Conservation (phyloP, 2,888 invertebrate genomes). For the Cerastoderma edule region DNA sequence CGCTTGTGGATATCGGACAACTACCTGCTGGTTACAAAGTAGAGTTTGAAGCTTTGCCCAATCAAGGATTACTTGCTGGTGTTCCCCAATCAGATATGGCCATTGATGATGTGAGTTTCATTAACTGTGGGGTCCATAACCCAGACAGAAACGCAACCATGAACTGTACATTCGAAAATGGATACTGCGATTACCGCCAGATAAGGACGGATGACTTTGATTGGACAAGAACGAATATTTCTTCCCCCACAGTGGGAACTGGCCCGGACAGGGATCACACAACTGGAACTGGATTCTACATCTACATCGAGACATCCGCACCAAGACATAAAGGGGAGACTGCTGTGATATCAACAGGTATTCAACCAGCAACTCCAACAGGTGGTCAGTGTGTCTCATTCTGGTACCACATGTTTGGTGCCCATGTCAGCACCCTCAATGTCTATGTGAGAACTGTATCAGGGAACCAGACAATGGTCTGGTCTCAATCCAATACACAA, state of each 20-base stretch:
- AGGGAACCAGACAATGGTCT: conserved; percentile 67
- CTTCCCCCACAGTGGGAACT: conserved; percentile 72
- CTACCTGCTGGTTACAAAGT: conserved; percentile 75
- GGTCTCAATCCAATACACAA: conserved; percentile 73
- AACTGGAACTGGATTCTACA: conserved; percentile 77
- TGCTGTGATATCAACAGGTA: conserved; percentile 68
- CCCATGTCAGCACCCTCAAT: conserved; percentile 74
- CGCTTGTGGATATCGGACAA: conserved; percentile 75
- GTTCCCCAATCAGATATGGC: conserved; percentile 71
- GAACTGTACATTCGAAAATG: conserved; percentile 79
- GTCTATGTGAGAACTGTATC: conserved; percentile 66
- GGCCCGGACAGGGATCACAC: conserved; percentile 81
- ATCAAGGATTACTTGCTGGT: conserved; percentile 43
- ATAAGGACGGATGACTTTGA: conserved; percentile 77
- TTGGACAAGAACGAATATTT: conserved; percentile 72
- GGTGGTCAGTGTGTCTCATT: conserved; percentile 75
- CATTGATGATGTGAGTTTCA: conserved; percentile 76
- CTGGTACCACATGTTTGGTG: conserved; percentile 82
- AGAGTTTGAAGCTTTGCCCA: conserved; percentile 69
- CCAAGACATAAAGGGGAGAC: conserved; percentile 70
- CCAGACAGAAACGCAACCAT: conserved; percentile 63
- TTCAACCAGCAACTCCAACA: conserved; percentile 57
- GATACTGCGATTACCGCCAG: conserved; percentile 76
- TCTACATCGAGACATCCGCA: conserved; percentile 79
- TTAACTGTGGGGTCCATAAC: conserved; percentile 70